Base-by-base conservation (phyloP, 1,140 invertebrate species). In the Agrilus planipennis region DNA sequence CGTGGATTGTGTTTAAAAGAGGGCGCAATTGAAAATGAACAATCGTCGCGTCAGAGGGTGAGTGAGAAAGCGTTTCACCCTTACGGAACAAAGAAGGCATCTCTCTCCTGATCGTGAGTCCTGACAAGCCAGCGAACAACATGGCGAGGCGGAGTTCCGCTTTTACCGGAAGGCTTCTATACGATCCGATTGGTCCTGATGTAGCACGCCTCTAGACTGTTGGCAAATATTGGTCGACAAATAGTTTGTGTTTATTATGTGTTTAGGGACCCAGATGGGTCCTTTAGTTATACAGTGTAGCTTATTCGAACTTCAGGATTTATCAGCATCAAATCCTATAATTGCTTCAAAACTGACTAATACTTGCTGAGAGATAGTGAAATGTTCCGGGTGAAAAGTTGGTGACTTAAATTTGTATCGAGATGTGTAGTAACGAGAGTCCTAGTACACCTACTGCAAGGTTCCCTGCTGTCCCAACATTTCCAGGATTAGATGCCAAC, bases 191-290 rank as follows among this genome's bases (percentile, higher is more conserved):
- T 61, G 57, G 59, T 42, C 28, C 41, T 7, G 19, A 22, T 4
- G 34, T 11, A 44, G 16, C 31, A 50, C 57, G 49, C 58, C 58
- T 46, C 48, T 47, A 32, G 45, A 51, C 49, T 61, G 60, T 63
- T 61, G 52, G 50, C 58, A 63, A 63, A 63, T 61, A 63, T 63
- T 63, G 58, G 59, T 55, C 45, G 52, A 61, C 61, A 63, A 63
- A 63, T 63, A 60, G 58, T 54, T 49, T 44, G 46, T 63, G 59
- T 63, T 63, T 63, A 55, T 63, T 56, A 52, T 49, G 58, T 63
- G 59, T 63, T 63, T 63, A 54, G 59, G 60, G 51, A 51, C 51
- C 53, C 55, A 55, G 55, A 58, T 55, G 53, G 53, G 50, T 57
- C 49, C 47, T 46, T 53, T 54, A 53, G 38, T 47, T 46, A 42